phyloP scores from a whole-genome alignment of 2,113 vertebrate genomes.

The Ancistrus triradiatus region DNA sequence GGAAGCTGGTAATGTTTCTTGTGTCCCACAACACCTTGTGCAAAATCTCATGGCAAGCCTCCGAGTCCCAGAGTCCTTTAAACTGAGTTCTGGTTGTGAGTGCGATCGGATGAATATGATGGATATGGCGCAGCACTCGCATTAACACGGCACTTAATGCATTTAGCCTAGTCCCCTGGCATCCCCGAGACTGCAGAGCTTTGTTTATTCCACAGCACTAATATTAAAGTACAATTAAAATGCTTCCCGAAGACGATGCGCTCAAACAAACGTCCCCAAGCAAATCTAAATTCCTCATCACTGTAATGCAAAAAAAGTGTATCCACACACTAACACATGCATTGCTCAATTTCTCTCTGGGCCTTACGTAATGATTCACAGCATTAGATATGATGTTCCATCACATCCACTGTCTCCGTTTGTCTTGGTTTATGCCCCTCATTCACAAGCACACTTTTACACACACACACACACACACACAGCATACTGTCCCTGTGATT shows the following conservation, averaged over 20 bases:
- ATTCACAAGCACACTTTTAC: background rate
- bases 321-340: background rate
- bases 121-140: constrained; percentile 16
- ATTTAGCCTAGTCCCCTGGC: constrained; percentile 37
- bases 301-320: constrained; percentile 10
- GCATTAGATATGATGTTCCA: constrained; percentile 19
- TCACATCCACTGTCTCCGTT: background rate
- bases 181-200: constrained; percentile 37
- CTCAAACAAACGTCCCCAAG: constrained; percentile 29
- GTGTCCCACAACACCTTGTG: background rate
- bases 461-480: constrained; percentile 5
- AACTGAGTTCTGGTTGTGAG: constrained; percentile 16
- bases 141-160: constrained; percentile 36
- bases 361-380: constrained; percentile 32
- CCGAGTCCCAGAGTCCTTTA: constrained; percentile 21
- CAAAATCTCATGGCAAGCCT: background rate
- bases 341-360: constrained; percentile 18
- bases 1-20: background rate
- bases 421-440: background rate
- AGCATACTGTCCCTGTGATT: background rate
- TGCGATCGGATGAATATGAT: constrained; percentile 30
- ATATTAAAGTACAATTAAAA: constrained; percentile 50
- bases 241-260: constrained; percentile 38
- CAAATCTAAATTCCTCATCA: constrained; percentile 31
- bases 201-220: constrained; percentile 39